These are phyloP conservation scores for Selene dorsalis DNA, from an alignment of 2,797 vertebrate genomes.

Conservation along the genomic window DNA sequence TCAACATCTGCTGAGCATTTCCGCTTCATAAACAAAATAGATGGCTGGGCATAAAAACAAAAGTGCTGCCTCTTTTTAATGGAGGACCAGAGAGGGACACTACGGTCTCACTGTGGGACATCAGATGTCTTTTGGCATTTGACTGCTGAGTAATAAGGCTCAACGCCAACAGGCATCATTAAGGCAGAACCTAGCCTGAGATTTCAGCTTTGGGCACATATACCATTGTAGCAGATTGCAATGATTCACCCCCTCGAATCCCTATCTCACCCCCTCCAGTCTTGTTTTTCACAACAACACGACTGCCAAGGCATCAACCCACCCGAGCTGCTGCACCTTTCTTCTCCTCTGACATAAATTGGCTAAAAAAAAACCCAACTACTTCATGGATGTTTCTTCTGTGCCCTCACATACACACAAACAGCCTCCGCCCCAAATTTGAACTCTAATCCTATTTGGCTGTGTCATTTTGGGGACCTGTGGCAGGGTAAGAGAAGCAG, in stretches of 20 bases:
- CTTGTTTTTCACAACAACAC: constrained; percentile 68
- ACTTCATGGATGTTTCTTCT: constrained; percentile 67
- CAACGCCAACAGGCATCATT: constrained; percentile 76
- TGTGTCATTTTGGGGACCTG: constrained; percentile 71
- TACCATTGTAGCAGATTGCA: constrained; percentile 77
- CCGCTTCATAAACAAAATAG: constrained; percentile 1
- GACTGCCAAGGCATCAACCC: constrained; percentile 76
- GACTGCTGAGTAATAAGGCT: constrained; percentile 76
- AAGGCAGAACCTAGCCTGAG: constrained; percentile 72
- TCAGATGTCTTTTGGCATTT: constrained; percentile 73
- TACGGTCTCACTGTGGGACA: constrained; percentile 52
- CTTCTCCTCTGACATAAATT: constrained; percentile 75
- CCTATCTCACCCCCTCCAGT: constrained; percentile 73
- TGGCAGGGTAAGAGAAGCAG: constrained; percentile 59
- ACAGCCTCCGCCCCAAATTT: constrained; percentile 60
- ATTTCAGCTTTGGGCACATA: constrained; percentile 76
- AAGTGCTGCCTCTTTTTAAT: constrained; percentile 20
- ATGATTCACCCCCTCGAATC: constrained; percentile 80
- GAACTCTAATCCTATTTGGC: constrained; percentile 77
- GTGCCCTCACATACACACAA: constrained; percentile 56
- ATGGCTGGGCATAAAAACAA: neutral
- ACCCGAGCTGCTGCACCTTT: constrained; percentile 71
- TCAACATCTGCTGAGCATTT: constrained; percentile 19
- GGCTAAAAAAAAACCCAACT: constrained; percentile 58
- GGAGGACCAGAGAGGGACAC: constrained; percentile 41